These are phyloP conservation scores for Apis florea DNA, from an alignment of 1,140 invertebrate genomes.

Conservation along the genomic window DNA sequence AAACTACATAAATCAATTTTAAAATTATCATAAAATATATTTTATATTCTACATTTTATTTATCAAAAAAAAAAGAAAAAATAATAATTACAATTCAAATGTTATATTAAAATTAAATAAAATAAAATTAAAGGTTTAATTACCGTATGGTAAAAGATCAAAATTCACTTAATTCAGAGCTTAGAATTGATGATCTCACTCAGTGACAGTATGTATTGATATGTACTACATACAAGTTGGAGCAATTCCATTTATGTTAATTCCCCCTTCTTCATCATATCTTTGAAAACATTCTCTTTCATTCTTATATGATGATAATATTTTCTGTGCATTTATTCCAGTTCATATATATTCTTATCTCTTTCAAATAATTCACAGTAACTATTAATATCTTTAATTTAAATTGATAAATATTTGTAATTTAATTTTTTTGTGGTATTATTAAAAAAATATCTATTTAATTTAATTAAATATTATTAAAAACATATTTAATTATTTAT, in stretches of 20 bases:
- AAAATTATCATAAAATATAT: conserved; percentile 12
- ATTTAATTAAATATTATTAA: background rate
- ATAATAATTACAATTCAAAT: background rate
- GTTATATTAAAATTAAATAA: background rate
- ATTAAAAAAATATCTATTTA: background rate
- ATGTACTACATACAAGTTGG: conserved; percentile 68
- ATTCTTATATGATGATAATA: conserved; percentile 47
- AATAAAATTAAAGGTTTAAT: conserved; percentile 37
- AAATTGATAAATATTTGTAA: background rate
- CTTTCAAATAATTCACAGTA: conserved; percentile 36
- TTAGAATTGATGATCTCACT: conserved; percentile 53
- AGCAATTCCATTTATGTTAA: conserved; percentile 77
- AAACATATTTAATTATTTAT: background rate
- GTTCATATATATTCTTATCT: conserved; percentile 42
- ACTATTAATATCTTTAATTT: conserved; percentile 26
- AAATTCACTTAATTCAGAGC: conserved; percentile 37
- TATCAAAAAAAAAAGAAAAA: background rate
- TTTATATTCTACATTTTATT: background rate
- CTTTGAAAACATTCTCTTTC: conserved; percentile 49
- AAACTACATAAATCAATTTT: conserved; percentile 11
- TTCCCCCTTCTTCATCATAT: conserved; percentile 54
- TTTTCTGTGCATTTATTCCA: conserved; percentile 46
- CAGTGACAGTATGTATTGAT: conserved; percentile 65
- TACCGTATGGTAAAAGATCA: conserved; percentile 53
- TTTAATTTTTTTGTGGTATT: background rate